These are phyloP conservation scores for Boloria selene DNA, from an alignment of 2,888 invertebrate species.

Conservation along the genomic window DNA sequence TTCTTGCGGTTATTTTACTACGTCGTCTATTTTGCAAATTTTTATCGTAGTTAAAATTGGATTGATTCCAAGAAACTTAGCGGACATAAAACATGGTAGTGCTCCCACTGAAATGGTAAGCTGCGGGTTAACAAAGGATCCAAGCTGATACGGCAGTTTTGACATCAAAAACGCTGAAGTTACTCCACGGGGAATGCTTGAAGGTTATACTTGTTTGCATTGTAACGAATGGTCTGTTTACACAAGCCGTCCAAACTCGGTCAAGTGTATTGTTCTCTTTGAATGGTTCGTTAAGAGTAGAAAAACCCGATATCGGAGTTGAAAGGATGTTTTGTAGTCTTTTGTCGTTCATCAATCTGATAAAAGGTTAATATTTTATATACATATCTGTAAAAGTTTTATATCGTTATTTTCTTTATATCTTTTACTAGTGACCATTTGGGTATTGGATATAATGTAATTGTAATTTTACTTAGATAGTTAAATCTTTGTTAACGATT, in stretches of 20 bases:
- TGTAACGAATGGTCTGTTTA: conserved; percentile 22
- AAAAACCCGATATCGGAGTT: conserved; percentile 16
- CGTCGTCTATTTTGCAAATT: conserved; percentile 47
- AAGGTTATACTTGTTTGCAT: conserved; percentile 33
- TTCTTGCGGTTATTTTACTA: no score
- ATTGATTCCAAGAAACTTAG: conserved; percentile 68
- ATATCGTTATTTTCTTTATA: background rate
- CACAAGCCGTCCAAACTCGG: conserved; percentile 21
- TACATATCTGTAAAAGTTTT: conserved; percentile 5
- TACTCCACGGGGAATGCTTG: conserved; percentile 42
- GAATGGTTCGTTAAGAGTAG: conserved; percentile 20
- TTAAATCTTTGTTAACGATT: no score
- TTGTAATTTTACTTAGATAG: no score
- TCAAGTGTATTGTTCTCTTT: conserved; percentile 23
- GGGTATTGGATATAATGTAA: no score
- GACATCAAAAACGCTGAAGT: conserved; percentile 52
- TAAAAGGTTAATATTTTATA: conserved; percentile 13
- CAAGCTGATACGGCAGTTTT: conserved; percentile 46
- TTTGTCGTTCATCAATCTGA: conserved; percentile 13
- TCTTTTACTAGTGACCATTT: background rate
- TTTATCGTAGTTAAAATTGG: conserved; percentile 59
- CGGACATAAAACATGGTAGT: conserved; percentile 60
- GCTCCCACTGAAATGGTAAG: conserved; percentile 55
- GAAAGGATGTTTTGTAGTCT: conserved; percentile 20
- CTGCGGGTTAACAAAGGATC: conserved; percentile 48